Percentiles rank a stretch among this genome's conserved stretches.
Conservation (phyloP, 2,888 invertebrate species). For the Pherbina coryleti region DNA sequence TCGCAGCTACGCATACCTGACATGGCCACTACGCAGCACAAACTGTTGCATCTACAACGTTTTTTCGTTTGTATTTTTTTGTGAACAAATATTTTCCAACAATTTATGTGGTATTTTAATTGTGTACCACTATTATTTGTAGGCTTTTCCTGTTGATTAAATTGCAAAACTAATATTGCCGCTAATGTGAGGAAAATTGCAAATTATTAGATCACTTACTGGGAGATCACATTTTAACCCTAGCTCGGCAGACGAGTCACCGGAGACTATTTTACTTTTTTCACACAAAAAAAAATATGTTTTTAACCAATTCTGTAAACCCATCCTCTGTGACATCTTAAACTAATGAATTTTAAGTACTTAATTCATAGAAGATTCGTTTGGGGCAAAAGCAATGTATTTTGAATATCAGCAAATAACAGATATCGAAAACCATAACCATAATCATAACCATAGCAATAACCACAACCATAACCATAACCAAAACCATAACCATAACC, state of each 20-base stretch:
- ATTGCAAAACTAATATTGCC: neutral
- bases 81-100: slow-evolving; percentile 7
- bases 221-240: neutral
- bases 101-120: slow-evolving; percentile 20
- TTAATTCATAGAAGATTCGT: too few species aligned
- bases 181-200: slow-evolving; percentile 11
- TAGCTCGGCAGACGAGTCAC: too few species aligned
- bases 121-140: neutral
- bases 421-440: neutral
- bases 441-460: neutral
- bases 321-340: too few species aligned
- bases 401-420: too few species aligned
- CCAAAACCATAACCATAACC: neutral
- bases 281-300: too few species aligned
- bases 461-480: neutral
- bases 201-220: slow-evolving; percentile 1
- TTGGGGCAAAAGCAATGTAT: too few species aligned
- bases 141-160: neutral
- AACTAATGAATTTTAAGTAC: too few species aligned
- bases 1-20: neutral
- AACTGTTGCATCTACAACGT: neutral
- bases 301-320: too few species aligned
- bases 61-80: neutral
- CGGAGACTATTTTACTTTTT: too few species aligned
- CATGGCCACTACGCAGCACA: neutral